Evolutionary conservation across 2,797 vertebrate species (phyloP).

Genomic region (Falco cherrug): DNA sequence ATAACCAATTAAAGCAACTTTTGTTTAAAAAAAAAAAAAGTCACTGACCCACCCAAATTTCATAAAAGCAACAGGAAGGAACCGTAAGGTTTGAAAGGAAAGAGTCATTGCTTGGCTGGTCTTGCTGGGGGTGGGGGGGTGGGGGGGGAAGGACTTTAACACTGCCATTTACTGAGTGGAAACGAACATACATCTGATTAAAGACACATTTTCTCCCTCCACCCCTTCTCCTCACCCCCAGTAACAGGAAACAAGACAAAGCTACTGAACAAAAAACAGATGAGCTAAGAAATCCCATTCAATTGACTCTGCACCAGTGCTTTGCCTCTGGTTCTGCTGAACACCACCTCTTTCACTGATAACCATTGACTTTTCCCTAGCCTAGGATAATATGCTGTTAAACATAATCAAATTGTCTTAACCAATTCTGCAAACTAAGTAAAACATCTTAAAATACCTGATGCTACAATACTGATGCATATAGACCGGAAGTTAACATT

Average conservation of each 20-base stretch:
- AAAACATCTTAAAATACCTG: neutral
- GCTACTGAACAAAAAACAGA: conserved; percentile 20
- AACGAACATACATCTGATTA: neutral
- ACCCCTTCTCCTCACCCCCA: neutral
- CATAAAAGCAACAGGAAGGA: neutral
- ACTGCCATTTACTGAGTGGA: neutral
- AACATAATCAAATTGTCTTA: neutral
- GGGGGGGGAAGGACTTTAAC: no score
- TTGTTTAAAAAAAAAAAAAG: neutral
- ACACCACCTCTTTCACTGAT: neutral
- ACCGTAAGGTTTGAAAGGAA: neutral
- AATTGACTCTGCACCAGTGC: neutral
- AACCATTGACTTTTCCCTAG: neutral
- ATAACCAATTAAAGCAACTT: neutral
- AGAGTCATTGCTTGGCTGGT: neutral
- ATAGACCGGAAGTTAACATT: neutral
- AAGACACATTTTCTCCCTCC: neutral
- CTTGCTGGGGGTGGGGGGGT: neutral
- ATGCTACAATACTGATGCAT: neutral
- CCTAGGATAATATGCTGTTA: neutral
- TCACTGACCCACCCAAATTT: neutral
- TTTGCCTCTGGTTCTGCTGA: conserved; percentile 17
- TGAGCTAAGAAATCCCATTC: conserved; percentile 29
- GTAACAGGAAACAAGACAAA: conserved; percentile 19
- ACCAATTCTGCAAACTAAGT: neutral